Percentiles rank a stretch among this genome's conserved stretches.
These are phyloP conservation scores for Anoplolepis gracilipes DNA, from an alignment of 1,140 invertebrate species.

Conservation along the genomic window DNA sequence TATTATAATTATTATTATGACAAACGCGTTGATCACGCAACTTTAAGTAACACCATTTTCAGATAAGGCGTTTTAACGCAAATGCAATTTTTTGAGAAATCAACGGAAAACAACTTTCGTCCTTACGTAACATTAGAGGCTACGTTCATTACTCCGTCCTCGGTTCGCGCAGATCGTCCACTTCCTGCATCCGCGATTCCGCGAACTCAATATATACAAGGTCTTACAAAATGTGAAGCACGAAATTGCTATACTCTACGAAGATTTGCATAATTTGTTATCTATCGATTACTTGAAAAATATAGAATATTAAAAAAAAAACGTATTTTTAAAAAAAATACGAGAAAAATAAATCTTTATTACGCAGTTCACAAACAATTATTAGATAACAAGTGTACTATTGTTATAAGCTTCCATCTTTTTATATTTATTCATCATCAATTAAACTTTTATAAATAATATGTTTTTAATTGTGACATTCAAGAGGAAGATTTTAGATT, in stretches of 20 bases:
- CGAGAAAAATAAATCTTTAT: neutral
- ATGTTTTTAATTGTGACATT: neutral
- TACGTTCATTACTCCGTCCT: constrained; percentile 7
- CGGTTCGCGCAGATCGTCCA: constrained; percentile 23
- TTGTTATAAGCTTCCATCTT: neutral
- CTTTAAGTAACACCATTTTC: neutral
- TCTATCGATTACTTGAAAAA: neutral
- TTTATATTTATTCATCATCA: neutral
- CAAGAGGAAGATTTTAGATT: neutral
- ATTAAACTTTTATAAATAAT: constrained; percentile 1
- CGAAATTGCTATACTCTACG: too few species aligned
- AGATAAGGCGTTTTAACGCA: neutral
- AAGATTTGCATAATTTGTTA: too few species aligned
- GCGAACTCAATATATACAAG: neutral
- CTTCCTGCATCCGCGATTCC: constrained; percentile 45
- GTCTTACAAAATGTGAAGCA: neutral
- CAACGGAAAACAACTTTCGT: neutral
- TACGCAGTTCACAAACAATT: neutral
- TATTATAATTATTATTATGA: neutral
- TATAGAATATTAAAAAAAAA: neutral
- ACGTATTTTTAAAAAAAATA: neutral
- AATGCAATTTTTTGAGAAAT: neutral
- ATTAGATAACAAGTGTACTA: neutral
- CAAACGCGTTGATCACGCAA: neutral
- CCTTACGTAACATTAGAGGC: neutral